phyloP scores from a whole-genome alignment of 92 coral and sea anemone genomes.

The Nematostella vectensis region DNA sequence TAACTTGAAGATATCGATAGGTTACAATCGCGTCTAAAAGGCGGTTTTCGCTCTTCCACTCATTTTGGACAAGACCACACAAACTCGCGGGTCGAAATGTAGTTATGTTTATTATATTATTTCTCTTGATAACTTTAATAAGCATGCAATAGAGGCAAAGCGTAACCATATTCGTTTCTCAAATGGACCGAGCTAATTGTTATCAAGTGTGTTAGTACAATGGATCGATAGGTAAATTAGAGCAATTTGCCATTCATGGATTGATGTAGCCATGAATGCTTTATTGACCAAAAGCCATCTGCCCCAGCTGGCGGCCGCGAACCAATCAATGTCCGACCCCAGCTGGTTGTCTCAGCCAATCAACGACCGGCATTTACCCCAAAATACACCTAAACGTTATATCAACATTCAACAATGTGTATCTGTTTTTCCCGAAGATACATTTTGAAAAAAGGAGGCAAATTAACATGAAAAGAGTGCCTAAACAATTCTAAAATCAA shows the following conservation, averaged over 20 bases:
- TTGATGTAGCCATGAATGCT: slow-evolving; percentile 54
- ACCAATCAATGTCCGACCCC: slow-evolving; percentile 66
- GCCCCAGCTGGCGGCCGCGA: slow-evolving; percentile 65
- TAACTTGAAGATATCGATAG: too few relatives aligned
- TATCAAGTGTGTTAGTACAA: slow-evolving; percentile 76
- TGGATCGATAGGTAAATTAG: slow-evolving; percentile 72
- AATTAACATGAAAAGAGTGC: slow-evolving; percentile 33
- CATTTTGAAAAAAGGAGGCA: slow-evolving; percentile 38
- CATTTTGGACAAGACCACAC: too few relatives aligned
- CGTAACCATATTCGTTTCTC: slow-evolving; percentile 20
- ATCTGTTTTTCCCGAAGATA: slow-evolving; percentile 50
- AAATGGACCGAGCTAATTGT: slow-evolving; percentile 66
- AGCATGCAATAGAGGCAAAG: slow-evolving; percentile 5
- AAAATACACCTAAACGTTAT: slow-evolving; percentile 60
- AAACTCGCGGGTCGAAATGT: too few relatives aligned
- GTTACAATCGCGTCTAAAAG: slow-evolving; percentile 30
- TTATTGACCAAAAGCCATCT: slow-evolving; percentile 58
- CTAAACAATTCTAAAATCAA: slow-evolving; percentile 1
- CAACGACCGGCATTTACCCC: slow-evolving; percentile 23
- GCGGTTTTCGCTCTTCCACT: too few relatives aligned
- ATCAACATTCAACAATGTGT: slow-evolving; percentile 65
- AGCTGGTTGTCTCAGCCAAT: slow-evolving; percentile 70
- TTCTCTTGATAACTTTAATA: slow-evolving; percentile 31
- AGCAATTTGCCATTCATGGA: slow-evolving; percentile 54
- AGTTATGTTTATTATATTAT: slow-evolving; percentile 3